Conservation (phyloP, 2,797 vertebrate genomes). For the Echeneis naucrates region DNA sequence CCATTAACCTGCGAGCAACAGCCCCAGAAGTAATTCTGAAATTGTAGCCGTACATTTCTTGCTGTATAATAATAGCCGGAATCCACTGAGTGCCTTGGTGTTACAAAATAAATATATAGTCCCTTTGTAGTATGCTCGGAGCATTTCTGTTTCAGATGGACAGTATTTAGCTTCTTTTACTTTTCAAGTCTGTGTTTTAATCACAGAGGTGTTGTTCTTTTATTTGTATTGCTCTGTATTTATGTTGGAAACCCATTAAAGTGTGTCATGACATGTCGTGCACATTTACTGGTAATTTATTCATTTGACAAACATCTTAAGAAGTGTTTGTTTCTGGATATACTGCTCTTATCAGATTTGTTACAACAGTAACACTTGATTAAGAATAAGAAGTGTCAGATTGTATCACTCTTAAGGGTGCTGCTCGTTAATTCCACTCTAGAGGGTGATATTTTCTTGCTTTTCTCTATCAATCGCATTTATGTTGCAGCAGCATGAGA, state of each 20-base stretch:
- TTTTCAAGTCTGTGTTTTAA: conserved; percentile 4
- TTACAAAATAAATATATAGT: neutral
- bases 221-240: conserved; percentile 2
- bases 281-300: conserved; percentile 1
- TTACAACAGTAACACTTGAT: neutral
- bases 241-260: neutral
- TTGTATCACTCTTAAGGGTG: neutral
- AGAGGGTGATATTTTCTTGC: conserved; percentile 55
- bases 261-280: neutral
- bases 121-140: neutral
- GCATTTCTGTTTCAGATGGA: conserved; percentile 10
- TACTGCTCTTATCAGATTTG: conserved; percentile 5
- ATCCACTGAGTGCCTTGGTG: conserved; percentile 48
- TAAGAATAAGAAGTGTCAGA: neutral
- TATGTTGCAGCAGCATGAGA: neutral
- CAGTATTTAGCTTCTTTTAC: too few relatives aligned
- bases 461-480: neutral
- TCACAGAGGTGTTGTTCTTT: neutral
- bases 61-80: neutral
- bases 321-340: conserved; percentile 4
- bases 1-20: neutral
- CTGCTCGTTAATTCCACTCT: conserved; percentile 32
- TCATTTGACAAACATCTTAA: neutral
- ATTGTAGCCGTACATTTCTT: neutral
- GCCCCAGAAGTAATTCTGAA: neutral